Base-by-base conservation (phyloP, 2,113 vertebrate genomes). In the Thomomys bottae region DNA sequence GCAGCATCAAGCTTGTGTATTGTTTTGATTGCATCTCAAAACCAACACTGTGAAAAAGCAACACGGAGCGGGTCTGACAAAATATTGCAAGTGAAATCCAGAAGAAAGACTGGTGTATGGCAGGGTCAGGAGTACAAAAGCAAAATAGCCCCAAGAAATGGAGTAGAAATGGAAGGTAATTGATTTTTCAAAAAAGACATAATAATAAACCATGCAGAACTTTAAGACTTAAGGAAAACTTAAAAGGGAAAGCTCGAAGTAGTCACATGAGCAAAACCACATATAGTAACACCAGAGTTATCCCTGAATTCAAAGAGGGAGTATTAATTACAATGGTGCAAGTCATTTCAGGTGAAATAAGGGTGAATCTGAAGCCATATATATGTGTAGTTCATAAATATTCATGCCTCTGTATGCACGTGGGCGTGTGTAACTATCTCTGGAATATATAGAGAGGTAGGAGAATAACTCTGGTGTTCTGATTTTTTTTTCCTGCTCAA, bases 51-150 rank as follows among this genome's bases (percentile, higher is more conserved):
- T 86, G 78, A 92, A 93, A 95, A 94, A 87, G 72, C 59, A 94
- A 77, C 80, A 75, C 0, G 34, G 83, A 89, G 95, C 92, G 71
- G 81, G 80, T 67, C 86, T 95, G 57, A 77, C 66, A 95, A 97
- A 97, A 97, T 94, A 92, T 93, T 95, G 79, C 67, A 94, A 95
- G 87, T 23, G 12, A 94, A 90, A 92, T 96, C 92, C 83, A 36
- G 20, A 34, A 85, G 92, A 90, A 88, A 90, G 24, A 23, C 77
- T 72, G 49, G 72, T 95, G 96, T 96, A 57, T 94, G 76, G 92
- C 92, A 82, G 90, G 94, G 93, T 96, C 92, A 77, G 94, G 75
- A 94, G 94, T 49, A 79, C 38, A 77, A 96, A 97, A 90, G 92
- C 90, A 77, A 83, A 95, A 89, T 26, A 89, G 95, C 84, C 96